Base-by-base conservation (phyloP, 2,113 vertebrate genomes). In the Syngnathus floridae region DNA sequence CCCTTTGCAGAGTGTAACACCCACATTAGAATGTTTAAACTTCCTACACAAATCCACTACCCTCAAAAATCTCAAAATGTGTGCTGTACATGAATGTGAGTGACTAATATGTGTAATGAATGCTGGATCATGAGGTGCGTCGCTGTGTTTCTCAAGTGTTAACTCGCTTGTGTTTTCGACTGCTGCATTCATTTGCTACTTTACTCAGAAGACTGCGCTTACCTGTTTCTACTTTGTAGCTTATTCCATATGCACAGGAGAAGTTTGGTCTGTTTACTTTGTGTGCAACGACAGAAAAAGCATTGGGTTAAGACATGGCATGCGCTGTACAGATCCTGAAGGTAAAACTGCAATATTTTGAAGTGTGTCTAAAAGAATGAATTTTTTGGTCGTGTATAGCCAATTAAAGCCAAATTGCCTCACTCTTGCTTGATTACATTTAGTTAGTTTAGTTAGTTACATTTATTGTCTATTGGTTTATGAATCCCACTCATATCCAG, bases 261-360 rank as follows among this genome's bases (percentile, higher is more conserved):
- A 56, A 35, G 6, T 56, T 56, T 36, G 49, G 56, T 64, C n/a
- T 73, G 60, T 71, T 65, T 62, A 71, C 78, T 78, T 72, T 68
- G 54, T 82, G 80, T 83, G 70, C 68, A 73, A 78, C 76, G 66
- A 71, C 71, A 72, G 38, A 73, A 8, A 45, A 21, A 61, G 57
- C 59, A 49, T 72, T 68, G 69, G 60, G 40, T 65, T 72, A 63
- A 69, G 38, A 79, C 43, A 40, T 76, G 38, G 78, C 43, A 40
- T 76, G 79, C 49, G 57, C 76, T 86, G 77, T 81, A 77, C 67
- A 82, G 75, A 70, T 73, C 69, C 77, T 77, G 37, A 68, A 75
- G 43, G 55, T 64, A 21, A 59, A 66, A 38, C 11, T 26, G 40
- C 59, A 43, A 22, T 40, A 43, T 38, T 38, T 5, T 38, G 8